Evolutionary conservation across 2,113 vertebrate genomes (phyloP).

Genomic region (Nesospiza acunhae): DNA sequence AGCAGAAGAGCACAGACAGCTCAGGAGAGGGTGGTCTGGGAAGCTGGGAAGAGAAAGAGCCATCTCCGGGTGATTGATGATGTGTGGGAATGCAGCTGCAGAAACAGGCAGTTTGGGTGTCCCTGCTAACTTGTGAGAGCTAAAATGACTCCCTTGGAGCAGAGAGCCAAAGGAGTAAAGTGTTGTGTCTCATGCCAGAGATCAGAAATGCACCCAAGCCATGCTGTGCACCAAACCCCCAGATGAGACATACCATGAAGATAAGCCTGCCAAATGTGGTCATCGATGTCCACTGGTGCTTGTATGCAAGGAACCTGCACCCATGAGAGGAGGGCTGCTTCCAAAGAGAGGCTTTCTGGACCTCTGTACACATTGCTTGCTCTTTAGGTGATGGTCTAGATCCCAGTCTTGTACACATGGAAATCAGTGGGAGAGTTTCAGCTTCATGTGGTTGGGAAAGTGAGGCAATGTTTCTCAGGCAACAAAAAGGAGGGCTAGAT

Average conservation of each 20-base stretch:
- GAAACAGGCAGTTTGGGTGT: not conserved
- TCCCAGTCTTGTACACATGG: accelerated
- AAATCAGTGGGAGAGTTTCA: not conserved
- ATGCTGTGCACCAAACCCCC: not conserved
- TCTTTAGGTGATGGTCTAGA: not conserved
- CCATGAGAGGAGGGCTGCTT: not conserved
- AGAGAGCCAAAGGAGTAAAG: not conserved
- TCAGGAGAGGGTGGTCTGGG: not conserved
- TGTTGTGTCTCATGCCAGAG: not conserved
- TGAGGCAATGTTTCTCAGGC: not conserved
- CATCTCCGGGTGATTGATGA: not conserved
- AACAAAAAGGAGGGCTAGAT: not conserved
- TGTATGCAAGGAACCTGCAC: not conserved
- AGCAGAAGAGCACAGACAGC: not conserved
- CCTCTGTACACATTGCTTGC: not conserved
- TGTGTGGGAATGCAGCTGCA: not conserved
- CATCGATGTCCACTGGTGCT: not conserved
- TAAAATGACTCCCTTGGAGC: not conserved
- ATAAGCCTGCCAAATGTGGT: not conserved
- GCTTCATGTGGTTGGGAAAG: not conserved
- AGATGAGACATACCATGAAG: not conserved
- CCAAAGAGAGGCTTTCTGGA: not conserved
- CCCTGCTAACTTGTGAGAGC: not conserved
- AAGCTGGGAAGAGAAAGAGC: not conserved
- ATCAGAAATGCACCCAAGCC: not conserved